phyloP scores from a whole-genome alignment of 2,888 invertebrate genomes.

The Sepiola atlantica region DNA sequence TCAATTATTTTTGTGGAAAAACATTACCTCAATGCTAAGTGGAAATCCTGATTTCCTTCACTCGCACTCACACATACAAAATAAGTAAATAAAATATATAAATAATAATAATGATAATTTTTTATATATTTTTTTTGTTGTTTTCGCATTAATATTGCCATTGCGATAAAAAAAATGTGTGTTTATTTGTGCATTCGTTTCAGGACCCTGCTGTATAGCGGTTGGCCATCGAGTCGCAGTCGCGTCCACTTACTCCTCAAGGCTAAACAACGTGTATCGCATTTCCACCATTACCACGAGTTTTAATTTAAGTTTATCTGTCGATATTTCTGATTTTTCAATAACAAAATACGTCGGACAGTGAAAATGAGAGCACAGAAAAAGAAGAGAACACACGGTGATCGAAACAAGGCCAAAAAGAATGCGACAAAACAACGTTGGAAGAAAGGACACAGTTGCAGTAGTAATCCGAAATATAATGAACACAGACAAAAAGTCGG shows the following conservation, averaged over 20 bases:
- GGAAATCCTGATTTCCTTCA: not conserved
- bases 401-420: not conserved
- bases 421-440: constrained; percentile 33
- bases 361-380: not conserved
- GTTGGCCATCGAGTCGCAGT: not conserved
- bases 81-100: too few relatives aligned
- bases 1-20: not conserved
- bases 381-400: constrained; percentile 34
- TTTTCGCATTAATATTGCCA: not conserved
- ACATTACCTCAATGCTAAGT: not conserved
- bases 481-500: constrained; percentile 20
- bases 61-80: too few relatives aligned
- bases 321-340: not conserved
- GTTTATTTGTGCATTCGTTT: not conserved
- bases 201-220: not conserved
- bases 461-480: not conserved
- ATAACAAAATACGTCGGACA: not conserved
- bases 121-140: not conserved
- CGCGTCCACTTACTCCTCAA: not conserved
- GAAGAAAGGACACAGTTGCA: constrained; percentile 42
- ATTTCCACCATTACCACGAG: not conserved
- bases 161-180: not conserved
- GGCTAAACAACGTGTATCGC: not conserved
- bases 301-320: not conserved
- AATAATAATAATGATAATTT: not conserved